These are phyloP conservation scores for Lordiphosa clarofinis DNA, from an alignment of 1,140 invertebrate genomes.

Conservation along the genomic window DNA sequence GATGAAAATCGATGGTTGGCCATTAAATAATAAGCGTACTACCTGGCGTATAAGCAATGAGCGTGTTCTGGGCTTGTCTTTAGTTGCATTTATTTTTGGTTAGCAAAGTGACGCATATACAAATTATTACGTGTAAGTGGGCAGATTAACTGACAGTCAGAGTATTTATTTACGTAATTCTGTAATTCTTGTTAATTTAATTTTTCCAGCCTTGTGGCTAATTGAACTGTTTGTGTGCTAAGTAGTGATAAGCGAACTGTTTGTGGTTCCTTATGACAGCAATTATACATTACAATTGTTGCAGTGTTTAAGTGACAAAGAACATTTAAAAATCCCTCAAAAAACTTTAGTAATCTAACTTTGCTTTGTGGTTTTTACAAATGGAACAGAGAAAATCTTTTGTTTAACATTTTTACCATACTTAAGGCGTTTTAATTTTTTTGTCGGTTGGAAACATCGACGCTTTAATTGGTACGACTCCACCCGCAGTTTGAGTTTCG, in stretches of 20 bases:
- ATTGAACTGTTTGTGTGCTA: background rate
- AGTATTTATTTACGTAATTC: conserved; percentile 11
- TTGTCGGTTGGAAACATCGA: no score
- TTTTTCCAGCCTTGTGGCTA: conserved; percentile 4
- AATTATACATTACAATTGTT: background rate
- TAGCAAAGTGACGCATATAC: conserved; percentile 42
- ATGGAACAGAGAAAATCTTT: no score
- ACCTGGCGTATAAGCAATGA: conserved; percentile 64
- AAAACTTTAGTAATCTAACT: no score
- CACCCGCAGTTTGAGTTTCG: no score
- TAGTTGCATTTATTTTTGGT: conserved; percentile 1
- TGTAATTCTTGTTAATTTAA: conserved; percentile 17
- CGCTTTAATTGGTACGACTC: no score
- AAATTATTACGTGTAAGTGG: conserved; percentile 38
- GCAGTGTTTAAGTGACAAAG: background rate
- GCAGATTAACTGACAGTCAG: conserved; percentile 2
- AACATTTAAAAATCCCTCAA: background rate
- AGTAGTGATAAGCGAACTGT: conserved; percentile 9
- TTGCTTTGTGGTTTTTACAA: no score
- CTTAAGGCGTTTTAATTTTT: no score
- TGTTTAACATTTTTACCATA: no score
- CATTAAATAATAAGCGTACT: conserved; percentile 41
- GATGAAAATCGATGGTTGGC: conserved; percentile 41
- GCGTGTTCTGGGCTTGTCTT: no score
- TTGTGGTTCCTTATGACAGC: conserved; percentile 7